phyloP scores from a whole-genome alignment of 2,113 vertebrate genomes.

The Sardina pilchardus region DNA sequence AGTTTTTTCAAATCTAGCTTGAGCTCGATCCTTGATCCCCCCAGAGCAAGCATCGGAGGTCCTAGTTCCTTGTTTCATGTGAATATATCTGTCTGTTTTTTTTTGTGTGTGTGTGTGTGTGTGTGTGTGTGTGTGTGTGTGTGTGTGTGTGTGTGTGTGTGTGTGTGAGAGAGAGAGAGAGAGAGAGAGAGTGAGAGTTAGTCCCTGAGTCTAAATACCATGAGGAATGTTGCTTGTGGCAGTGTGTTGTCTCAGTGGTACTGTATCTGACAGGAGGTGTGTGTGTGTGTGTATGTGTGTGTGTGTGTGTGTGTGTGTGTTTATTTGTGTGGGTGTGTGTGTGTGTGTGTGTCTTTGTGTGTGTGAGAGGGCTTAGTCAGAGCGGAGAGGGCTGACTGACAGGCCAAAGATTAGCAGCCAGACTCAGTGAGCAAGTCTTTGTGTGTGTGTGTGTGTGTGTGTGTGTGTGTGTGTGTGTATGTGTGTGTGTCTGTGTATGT shows the following conservation, averaged over 20 bases:
- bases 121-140: neutral
- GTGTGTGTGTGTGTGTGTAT: neutral
- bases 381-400: neutral
- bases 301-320: neutral
- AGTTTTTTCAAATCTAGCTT: too few relatives aligned
- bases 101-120: neutral
- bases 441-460: neutral
- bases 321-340: neutral
- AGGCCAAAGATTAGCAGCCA: neutral
- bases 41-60: too few relatives aligned
- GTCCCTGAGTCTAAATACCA: neutral
- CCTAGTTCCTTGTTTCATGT: too few relatives aligned
- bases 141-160: neutral
- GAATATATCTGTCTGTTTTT: neutral
- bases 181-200: neutral
- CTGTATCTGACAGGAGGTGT: neutral
- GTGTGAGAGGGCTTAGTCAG: neutral
- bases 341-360: neutral
- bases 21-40: too few relatives aligned
- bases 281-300: neutral
- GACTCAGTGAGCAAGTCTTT: neutral
- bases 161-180: neutral
- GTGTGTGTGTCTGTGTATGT: neutral
- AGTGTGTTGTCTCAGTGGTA: neutral
- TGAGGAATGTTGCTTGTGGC: neutral